phyloP scores from a whole-genome alignment of 2,113 vertebrate species.

The Cheirogaleus medius region DNA sequence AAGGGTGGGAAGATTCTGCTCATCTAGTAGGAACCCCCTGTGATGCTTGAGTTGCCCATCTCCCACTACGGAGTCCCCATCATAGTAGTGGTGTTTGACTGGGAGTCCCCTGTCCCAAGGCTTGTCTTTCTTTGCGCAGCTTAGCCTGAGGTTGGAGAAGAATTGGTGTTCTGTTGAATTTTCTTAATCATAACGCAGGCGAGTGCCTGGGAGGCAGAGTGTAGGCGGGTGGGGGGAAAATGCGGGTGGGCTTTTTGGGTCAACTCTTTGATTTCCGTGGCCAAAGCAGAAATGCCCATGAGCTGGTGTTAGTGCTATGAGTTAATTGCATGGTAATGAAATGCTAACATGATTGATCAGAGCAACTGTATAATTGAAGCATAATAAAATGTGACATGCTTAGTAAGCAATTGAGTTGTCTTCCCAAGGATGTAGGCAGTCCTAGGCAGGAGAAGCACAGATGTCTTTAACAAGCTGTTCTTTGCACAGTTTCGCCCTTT shows the following conservation, averaged over 20 bases:
- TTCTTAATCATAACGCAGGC: background rate
- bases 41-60: background rate
- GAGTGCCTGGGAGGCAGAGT: background rate
- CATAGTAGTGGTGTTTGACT: background rate
- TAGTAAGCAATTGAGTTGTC: constrained; percentile 76
- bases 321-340: constrained; percentile 72
- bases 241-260: background rate
- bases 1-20: background rate
- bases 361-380: constrained; percentile 70
- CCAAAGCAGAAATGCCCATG: constrained; percentile 32
- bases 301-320: constrained; percentile 42
- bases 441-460: background rate
- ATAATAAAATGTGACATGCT: constrained; percentile 68
- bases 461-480: constrained; percentile 38
- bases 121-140: background rate
- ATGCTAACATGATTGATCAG: constrained; percentile 65
- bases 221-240: background rate
- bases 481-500: background rate
- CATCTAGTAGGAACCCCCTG: background rate
- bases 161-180: background rate
- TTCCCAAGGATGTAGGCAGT: constrained; percentile 33
- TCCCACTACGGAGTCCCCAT: background rate
- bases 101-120: fast-evolving
- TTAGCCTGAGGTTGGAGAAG: background rate
- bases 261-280: background rate